Percentiles rank a stretch among this genome's conserved stretches.
Evolutionary conservation across 1,140 invertebrate species (phyloP).

Genomic region (Thrips palmi): DNA sequence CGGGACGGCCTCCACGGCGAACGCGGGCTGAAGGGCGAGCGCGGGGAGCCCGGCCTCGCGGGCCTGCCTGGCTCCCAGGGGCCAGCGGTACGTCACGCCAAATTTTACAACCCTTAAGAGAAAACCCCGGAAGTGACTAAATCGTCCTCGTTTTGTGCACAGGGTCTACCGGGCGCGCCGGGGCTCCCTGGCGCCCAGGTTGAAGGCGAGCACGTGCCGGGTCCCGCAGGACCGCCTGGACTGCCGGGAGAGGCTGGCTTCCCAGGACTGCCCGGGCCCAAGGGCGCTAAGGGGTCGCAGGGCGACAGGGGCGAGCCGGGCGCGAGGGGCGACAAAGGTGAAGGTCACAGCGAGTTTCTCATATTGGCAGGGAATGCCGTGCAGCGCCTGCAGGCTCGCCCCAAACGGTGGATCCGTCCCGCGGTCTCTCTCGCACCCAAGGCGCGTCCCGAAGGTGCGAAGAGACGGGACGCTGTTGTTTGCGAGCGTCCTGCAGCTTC

Average conservation of each 20-base stretch:
- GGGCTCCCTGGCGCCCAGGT: conserved; percentile 14
- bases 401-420: no score
- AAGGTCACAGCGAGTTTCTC: no score
- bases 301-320: no score
- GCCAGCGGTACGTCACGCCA: no score
- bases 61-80: conserved; percentile 16
- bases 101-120: no score
- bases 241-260: not conserved
- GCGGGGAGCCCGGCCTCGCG: conserved; percentile 16
- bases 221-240: conserved; percentile 13
- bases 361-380: no score
- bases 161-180: conserved; percentile 20
- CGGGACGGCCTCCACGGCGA: not conserved
- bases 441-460: no score
- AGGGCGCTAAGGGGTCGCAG: conserved; percentile 12
- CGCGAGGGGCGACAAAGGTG: no score
- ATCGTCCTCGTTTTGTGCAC: conserved; percentile 1
- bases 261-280: conserved; percentile 11
- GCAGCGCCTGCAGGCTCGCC: no score
- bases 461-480: no score
- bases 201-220: conserved; percentile 6
- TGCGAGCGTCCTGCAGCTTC: no score
- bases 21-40: conserved; percentile 12
- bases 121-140: conserved; percentile 1
- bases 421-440: no score